phyloP scores from a whole-genome alignment of 2,797 vertebrate species.

The Thalassophryne amazonica region DNA sequence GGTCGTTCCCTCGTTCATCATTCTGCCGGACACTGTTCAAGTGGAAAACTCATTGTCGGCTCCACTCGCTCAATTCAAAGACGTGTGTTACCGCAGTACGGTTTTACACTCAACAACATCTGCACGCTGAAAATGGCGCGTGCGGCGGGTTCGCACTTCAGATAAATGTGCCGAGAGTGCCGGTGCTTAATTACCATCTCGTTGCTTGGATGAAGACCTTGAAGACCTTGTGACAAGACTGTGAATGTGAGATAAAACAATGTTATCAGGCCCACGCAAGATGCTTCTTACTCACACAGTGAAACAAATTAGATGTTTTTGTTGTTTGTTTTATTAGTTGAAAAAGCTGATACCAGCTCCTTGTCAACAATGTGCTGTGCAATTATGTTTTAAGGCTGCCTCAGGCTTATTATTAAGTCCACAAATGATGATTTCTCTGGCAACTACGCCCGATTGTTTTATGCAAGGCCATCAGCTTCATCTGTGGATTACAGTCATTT shows the following conservation, averaged over 20 bases:
- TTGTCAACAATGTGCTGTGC: conserved; percentile 54
- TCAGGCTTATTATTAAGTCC: conserved; percentile 66
- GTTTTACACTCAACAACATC: conserved; percentile 33
- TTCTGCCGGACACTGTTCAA: conserved; percentile 67
- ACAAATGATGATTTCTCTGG: conserved; percentile 51
- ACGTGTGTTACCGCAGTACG: conserved; percentile 33
- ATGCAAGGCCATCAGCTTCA: conserved; percentile 68
- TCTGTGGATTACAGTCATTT: conserved; percentile 61
- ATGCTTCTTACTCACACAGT: conserved; percentile 52
- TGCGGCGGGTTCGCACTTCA: conserved; percentile 46
- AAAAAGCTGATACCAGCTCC: conserved; percentile 40
- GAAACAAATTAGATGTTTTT: conserved; percentile 48
- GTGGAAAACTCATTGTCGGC: conserved; percentile 74
- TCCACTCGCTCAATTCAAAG: conserved; percentile 65
- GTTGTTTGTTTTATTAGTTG: conserved; percentile 45
- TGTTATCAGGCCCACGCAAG: conserved; percentile 52
- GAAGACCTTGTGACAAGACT: conserved; percentile 52
- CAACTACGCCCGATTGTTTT: conserved; percentile 51
- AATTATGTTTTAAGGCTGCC: conserved; percentile 63
- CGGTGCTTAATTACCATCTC: conserved; percentile 56
- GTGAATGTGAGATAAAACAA: conserved; percentile 60
- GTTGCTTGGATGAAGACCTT: conserved; percentile 59
- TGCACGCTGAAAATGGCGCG: neutral
- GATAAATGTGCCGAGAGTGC: conserved; percentile 34
- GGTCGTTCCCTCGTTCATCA: conserved; percentile 62